phyloP scores from a whole-genome alignment of 2,797 vertebrate species.

The Bryconaethiops microstoma region DNA sequence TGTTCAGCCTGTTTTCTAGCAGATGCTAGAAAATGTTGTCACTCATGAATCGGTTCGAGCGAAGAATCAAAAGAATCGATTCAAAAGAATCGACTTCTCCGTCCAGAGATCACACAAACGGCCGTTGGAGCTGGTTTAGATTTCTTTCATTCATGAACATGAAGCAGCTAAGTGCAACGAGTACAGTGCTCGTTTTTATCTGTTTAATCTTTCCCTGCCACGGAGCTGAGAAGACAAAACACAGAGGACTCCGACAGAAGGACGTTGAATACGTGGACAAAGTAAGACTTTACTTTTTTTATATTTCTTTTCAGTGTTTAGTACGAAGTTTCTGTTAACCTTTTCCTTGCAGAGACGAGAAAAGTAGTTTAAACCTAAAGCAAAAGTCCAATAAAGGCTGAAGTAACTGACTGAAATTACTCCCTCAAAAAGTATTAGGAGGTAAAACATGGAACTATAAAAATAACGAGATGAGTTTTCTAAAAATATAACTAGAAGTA shows the following conservation, averaged over 20 bases:
- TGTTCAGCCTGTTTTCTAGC: background rate
- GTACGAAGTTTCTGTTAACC: background rate
- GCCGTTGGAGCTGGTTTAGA: background rate
- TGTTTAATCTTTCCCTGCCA: slow-evolving; percentile 71
- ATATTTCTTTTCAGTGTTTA: background rate
- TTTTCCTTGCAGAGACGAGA: background rate
- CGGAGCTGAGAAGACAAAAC: slow-evolving; percentile 77
- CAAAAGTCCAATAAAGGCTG: background rate
- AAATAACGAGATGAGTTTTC: too few relatives aligned
- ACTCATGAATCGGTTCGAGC: background rate
- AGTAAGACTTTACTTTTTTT: slow-evolving; percentile 67
- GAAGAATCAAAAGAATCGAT: background rate
- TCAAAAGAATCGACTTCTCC: background rate
- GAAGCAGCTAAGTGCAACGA: slow-evolving; percentile 58
- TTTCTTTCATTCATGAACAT: slow-evolving; percentile 50
- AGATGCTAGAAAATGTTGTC: too few relatives aligned
- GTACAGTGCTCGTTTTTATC: slow-evolving; percentile 71
- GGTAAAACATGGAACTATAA: too few relatives aligned
- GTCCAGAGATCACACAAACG: background rate
- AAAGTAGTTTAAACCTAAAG: background rate
- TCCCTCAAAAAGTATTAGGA: too few relatives aligned
- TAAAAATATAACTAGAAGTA: too few relatives aligned
- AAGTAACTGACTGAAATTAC: background rate
- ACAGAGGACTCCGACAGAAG: slow-evolving; percentile 75
- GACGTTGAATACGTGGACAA: slow-evolving; percentile 77